Percentiles rank a stretch among this genome's conserved stretches.
Evolutionary conservation across 1,140 invertebrate genomes (phyloP).

Genomic region (Magallana angulata): DNA sequence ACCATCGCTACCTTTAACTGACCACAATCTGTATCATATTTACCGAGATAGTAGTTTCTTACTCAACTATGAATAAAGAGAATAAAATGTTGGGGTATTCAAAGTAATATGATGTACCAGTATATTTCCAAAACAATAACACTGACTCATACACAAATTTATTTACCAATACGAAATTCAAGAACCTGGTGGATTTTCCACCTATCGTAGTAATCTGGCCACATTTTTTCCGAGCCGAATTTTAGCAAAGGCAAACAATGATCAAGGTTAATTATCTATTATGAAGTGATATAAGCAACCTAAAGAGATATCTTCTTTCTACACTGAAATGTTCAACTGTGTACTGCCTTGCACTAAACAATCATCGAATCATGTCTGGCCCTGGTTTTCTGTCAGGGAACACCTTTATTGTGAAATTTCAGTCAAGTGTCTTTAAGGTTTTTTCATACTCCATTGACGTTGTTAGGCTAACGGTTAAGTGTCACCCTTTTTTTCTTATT

Average conservation of each 20-base stretch:
- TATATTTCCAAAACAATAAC: no score
- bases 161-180: background rate
- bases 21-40: no score
- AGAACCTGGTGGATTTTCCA: background rate
- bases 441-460: slow-evolving; percentile 36
- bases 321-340: background rate
- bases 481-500: slow-evolving; percentile 16
- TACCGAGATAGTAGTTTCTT: no score
- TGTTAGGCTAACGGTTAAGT: slow-evolving; percentile 31
- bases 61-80: no score
- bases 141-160: no score
- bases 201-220: background rate
- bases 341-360: slow-evolving; percentile 22
- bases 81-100: no score
- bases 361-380: background rate
- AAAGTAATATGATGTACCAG: no score
- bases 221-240: background rate
- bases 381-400: background rate
- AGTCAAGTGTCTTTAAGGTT: background rate
- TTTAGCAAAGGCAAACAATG: background rate
- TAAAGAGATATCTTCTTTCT: background rate
- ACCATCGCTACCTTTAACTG: no score
- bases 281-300: slow-evolving; percentile 5
- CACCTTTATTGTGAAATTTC: slow-evolving; percentile 3
- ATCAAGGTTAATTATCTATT: slow-evolving; percentile 29